A percentile compares a stretch with the other conserved stretches of the same genome.
phyloP scores from a whole-genome alignment of 2,797 vertebrate genomes.

The Megalops cyprinoides region DNA sequence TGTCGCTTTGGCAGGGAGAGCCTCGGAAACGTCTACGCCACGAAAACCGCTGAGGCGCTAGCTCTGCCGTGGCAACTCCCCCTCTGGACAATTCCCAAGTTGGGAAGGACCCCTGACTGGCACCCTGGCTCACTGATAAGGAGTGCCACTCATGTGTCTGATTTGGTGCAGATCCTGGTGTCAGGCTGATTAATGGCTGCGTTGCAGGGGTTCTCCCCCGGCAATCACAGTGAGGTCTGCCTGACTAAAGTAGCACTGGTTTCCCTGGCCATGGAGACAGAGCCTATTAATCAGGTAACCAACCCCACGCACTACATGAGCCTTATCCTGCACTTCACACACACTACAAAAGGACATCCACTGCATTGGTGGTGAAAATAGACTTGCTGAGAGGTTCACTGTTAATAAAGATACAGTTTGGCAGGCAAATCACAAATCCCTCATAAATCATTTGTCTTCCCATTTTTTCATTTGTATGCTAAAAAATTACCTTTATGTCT shows the following conservation, averaged over 20 bases:
- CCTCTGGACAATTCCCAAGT: neutral
- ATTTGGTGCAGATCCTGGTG: neutral
- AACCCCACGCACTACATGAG: neutral
- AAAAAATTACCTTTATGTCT: too few species aligned
- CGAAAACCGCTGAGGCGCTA: neutral
- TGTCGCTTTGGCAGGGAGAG: neutral
- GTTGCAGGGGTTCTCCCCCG: neutral
- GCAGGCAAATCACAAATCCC: too few species aligned
- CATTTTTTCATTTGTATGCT: too few species aligned
- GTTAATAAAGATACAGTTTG: too few species aligned
- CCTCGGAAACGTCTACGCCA: neutral
- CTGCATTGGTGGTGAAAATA: too few species aligned
- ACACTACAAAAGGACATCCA: too few species aligned
- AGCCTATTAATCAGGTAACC: neutral
- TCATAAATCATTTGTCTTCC: too few species aligned
- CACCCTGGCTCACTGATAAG: constrained; percentile 5
- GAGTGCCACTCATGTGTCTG: neutral
- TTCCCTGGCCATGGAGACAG: neutral
- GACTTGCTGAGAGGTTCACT: too few species aligned
- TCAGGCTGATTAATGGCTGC: neutral
- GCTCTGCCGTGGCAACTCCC: neutral
- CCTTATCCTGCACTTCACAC: too few species aligned
- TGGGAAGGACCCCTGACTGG: neutral
- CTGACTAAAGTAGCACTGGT: neutral
- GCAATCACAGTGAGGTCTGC: neutral